A percentile compares a stretch with the other conserved stretches of the same genome.
These are phyloP conservation scores for Tapirus terrestris DNA, from an alignment of 2,113 vertebrate species.

Conservation along the genomic window DNA sequence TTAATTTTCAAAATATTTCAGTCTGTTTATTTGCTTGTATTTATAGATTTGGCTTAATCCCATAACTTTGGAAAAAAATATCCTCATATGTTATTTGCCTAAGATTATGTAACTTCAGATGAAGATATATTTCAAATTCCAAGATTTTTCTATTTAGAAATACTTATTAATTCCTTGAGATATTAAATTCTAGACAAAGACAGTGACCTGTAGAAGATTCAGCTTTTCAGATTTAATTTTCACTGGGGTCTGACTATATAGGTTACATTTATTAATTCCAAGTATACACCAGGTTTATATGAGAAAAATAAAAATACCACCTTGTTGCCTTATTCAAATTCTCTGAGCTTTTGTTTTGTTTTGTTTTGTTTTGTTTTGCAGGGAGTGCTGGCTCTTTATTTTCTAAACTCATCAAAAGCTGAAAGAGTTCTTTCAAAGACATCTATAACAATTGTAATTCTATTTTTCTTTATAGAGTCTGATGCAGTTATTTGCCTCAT, in stretches of 20 bases:
- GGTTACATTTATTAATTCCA: background rate
- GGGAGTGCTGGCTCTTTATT: background rate
- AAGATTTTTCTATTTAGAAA: slow-evolving; percentile 36
- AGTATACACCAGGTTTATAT: background rate
- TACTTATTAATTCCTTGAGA: background rate
- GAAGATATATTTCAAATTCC: background rate
- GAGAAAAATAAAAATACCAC: background rate
- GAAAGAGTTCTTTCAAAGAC: slow-evolving; percentile 27
- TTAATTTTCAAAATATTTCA: slow-evolving; percentile 19
- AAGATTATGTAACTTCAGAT: background rate
- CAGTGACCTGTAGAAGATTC: background rate
- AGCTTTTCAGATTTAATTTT: slow-evolving; percentile 12
- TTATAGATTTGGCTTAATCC: background rate
- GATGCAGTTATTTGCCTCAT: slow-evolving; percentile 47
- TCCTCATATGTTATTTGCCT: background rate
- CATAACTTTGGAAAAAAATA: background rate
- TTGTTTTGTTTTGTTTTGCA: background rate
- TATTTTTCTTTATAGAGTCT: slow-evolving; percentile 46
- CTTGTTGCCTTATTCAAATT: background rate
- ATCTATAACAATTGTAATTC: background rate
- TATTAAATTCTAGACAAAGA: slow-evolving; percentile 15
- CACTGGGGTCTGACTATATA: background rate
- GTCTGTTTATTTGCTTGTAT: background rate
- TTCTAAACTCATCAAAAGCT: slow-evolving; percentile 21
- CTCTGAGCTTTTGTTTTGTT: background rate